Conservation (phyloP, 2,888 invertebrate genomes). For the Pandemis cinnamomeana region DNA sequence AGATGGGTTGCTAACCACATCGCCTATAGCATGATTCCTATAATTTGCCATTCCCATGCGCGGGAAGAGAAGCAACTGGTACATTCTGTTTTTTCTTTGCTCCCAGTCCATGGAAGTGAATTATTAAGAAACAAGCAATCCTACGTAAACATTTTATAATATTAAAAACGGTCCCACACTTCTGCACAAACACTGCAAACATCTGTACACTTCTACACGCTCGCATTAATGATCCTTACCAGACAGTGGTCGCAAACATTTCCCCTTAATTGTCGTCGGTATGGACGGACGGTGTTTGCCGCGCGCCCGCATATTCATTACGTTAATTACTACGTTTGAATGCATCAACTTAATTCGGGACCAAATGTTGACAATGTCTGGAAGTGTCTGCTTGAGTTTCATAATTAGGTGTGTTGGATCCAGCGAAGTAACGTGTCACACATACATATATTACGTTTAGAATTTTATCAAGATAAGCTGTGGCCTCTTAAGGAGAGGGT, state of each 20-base stretch:
- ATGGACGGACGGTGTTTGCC: slow-evolving; percentile 40
- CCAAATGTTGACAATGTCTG: slow-evolving; percentile 43
- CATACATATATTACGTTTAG: no score
- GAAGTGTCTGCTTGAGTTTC: slow-evolving; percentile 33
- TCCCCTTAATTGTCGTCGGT: slow-evolving; percentile 41
- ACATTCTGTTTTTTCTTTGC: no score
- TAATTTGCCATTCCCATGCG: no score
- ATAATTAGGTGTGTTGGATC: slow-evolving; percentile 3
- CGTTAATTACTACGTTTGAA: slow-evolving; percentile 64
- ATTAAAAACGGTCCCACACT: neutral
- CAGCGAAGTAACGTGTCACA: no score
- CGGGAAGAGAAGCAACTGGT: no score
- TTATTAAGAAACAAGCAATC: no score
- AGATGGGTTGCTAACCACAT: no score
- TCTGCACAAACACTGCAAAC: neutral
- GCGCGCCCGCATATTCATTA: slow-evolving; percentile 65
- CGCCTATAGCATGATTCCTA: no score
- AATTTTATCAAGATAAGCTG: no score
- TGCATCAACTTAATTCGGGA: slow-evolving; percentile 58
- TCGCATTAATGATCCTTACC: slow-evolving; percentile 33
- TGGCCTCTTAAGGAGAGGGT: no score
- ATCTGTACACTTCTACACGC: slow-evolving; percentile 2
- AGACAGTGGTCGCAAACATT: slow-evolving; percentile 41
- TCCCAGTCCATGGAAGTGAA: no score
- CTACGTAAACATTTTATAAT: neutral